phyloP scores from a whole-genome alignment of 2,888 invertebrate species.

The Lithosia quadra region DNA sequence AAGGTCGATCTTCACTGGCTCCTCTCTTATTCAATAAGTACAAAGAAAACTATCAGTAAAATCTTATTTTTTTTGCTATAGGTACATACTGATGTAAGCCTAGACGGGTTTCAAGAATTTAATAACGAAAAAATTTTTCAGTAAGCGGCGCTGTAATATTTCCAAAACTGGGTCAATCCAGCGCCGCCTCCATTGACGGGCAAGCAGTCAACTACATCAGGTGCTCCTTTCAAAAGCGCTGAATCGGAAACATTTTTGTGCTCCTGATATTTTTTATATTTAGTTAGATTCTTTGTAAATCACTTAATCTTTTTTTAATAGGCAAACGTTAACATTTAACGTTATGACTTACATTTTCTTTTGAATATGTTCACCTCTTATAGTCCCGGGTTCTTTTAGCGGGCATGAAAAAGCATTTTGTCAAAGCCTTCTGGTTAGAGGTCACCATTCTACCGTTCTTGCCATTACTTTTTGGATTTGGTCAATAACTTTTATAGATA shows the following conservation, averaged over 20 bases:
- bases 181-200: background rate
- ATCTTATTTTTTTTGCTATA: background rate
- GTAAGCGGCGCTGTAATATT: background rate
- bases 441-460: no score
- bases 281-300: background rate
- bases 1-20: no score
- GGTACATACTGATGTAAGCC: background rate
- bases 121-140: background rate
- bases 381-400: no score
- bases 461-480: no score
- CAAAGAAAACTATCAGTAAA: no score
- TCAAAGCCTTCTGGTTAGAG: no score
- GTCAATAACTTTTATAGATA: no score
- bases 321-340: background rate
- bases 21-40: no score
- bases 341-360: background rate
- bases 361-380: no score
- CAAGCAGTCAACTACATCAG: conserved; percentile 10
- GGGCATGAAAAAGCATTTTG: no score
- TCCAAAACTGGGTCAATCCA: conserved; percentile 14
- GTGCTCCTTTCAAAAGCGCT: conserved; percentile 7
- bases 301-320: background rate
- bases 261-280: background rate
- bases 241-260: conserved; percentile 7
- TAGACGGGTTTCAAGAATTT: background rate